These are phyloP conservation scores for Tenthredo notha DNA, from an alignment of 2,888 invertebrate genomes.

Conservation along the genomic window DNA sequence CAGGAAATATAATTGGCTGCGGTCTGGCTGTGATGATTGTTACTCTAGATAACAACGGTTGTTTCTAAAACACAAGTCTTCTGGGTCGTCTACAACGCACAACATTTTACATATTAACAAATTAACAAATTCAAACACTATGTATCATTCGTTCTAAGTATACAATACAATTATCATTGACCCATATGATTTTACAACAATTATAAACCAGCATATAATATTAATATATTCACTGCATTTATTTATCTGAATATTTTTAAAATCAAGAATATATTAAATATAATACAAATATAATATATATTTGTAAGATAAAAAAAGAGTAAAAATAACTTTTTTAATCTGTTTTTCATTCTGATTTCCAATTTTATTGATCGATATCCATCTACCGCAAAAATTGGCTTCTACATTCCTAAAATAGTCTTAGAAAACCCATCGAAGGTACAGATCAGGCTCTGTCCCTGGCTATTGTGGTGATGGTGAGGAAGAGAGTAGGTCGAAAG, in stretches of 20 bases:
- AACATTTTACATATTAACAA: not conserved
- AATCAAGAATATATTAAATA: too few relatives aligned
- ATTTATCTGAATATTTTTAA: not conserved
- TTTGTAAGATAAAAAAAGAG: not conserved
- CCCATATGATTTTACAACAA: not conserved
- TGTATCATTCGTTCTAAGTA: not conserved
- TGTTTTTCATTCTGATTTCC: not conserved
- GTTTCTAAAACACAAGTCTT: not conserved
- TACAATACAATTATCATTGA: not conserved
- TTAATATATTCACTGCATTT: not conserved
- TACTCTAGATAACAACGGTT: slow-evolving; percentile 16
- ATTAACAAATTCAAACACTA: not conserved
- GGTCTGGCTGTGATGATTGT: slow-evolving; percentile 43
- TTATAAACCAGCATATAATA: not conserved
- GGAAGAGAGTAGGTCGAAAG: slow-evolving; percentile 71
- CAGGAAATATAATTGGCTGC: slow-evolving; percentile 28
- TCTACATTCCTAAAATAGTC: slow-evolving; percentile 38
- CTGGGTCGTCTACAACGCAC: not conserved
- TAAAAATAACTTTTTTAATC: not conserved
- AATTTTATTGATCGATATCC: not conserved
- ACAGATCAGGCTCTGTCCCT: slow-evolving; percentile 47
- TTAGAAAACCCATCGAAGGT: slow-evolving; percentile 19
- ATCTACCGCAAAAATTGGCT: not conserved
- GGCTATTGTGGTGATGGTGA: slow-evolving; percentile 67
- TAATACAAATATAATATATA: not conserved